These are phyloP conservation scores for Ceyx melanurus DNA, from an alignment of 2,113 vertebrate genomes.

Conservation along the genomic window DNA sequence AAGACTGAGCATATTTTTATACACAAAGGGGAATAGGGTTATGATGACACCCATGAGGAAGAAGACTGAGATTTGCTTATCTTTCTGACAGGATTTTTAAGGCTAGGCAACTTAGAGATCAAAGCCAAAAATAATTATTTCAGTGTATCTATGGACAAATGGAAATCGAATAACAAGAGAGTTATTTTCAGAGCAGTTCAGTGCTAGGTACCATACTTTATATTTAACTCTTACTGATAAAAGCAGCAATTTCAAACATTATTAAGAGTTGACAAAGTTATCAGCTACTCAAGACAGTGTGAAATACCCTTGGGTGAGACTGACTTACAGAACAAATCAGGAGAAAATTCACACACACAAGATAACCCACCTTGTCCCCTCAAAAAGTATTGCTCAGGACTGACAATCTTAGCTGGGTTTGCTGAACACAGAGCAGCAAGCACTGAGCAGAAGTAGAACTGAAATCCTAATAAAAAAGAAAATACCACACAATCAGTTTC, in stretches of 20 bases:
- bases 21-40: background rate
- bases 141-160: background rate
- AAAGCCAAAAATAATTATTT: background rate
- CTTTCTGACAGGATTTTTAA: background rate
- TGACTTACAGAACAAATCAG: background rate
- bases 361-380: background rate
- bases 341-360: background rate
- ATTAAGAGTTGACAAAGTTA: background rate
- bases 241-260: background rate
- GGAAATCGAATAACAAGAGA: background rate
- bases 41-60: fast-evolving
- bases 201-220: background rate
- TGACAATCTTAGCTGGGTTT: background rate
- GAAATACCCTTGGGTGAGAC: background rate
- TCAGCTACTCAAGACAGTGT: background rate
- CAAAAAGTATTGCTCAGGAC: background rate
- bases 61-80: background rate
- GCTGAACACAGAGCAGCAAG: background rate
- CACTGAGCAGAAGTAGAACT: background rate
- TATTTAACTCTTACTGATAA: background rate
- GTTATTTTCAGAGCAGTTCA: background rate
- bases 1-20: background rate
- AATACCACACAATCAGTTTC: background rate
- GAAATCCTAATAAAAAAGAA: background rate
- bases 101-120: background rate